Base-by-base conservation (phyloP, 2,113 vertebrate genomes). In the Dipodomys spectabilis region DNA sequence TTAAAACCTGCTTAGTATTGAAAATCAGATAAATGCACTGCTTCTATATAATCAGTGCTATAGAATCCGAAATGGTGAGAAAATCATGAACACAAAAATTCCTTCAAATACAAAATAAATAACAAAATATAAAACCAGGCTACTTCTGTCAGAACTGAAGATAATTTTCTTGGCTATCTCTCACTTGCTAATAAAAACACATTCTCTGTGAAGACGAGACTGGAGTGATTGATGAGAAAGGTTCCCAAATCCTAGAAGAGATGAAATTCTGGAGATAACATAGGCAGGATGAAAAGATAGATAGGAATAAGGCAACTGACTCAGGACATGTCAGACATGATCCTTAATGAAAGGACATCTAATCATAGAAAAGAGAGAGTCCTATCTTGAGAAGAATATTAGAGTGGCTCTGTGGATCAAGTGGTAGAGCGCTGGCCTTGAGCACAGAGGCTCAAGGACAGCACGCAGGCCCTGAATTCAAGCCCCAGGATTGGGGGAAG, bases 31-130 rank as follows among this genome's bases (percentile, higher is more conserved):
- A 94, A 84, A 91, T 30, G 23, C 0, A 12, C 9, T 75, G 16
- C 32, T 93, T 79, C 44, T 77, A 45, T 20, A 15, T 28, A 32
- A 11, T 6, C 82, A 67, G 83, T 71, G 35, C 25, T 86, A 2
- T 27, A 75, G 22, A 67, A 16, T 16, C 1, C 81, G 18, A 27
- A 5, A 44, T 32, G 62, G 23, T 92, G 12, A 53, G 23, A 53
- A 53, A 82, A 19, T n/a, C 32, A 25, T 85, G 90, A 78, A 68
- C 35, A 84, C 9, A 15, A 71, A 39, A 68, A 68, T 68, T 44
- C 65, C 35, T 93, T 20, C n/a, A 80, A 77, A 68, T 10, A 57
- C 13, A 82, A 92, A 87, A 67, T 69, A 87, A 85, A 60, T 75
- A 60, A 78, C 35, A 74, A 91, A 92, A 91, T 45, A 44, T 2